phyloP scores from a whole-genome alignment of 2,113 vertebrate genomes.

The Thryonomys swinderianus region DNA sequence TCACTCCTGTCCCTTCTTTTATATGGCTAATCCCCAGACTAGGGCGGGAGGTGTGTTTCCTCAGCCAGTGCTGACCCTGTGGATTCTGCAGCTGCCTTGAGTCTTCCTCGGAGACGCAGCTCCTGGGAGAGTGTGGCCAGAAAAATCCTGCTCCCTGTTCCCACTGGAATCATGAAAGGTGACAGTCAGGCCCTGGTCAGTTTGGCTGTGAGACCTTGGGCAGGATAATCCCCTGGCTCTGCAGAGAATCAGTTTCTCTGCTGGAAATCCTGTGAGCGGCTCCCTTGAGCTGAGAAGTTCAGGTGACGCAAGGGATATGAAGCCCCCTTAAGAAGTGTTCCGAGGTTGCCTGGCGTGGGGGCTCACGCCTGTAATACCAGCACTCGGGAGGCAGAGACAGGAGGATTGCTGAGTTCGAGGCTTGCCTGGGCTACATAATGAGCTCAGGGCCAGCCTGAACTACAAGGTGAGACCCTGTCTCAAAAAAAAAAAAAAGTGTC shows the following conservation, averaged over 20 bases:
- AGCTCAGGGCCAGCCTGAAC: no score
- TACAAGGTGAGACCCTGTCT: no score
- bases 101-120: neutral
- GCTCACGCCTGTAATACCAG: no score
- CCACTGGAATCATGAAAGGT: neutral
- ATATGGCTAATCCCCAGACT: constrained; percentile 47
- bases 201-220: neutral
- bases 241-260: neutral
- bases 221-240: neutral
- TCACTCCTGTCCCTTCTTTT: neutral
- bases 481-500: no score
- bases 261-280: neutral
- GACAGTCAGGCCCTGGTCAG: no score
- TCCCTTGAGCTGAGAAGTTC: neutral
- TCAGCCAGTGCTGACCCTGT: neutral
- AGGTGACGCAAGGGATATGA: neutral
- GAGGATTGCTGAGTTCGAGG: no score
- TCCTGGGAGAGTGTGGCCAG: neutral
- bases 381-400: no score
- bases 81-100: neutral
- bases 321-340: neutral
- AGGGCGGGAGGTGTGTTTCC: neutral
- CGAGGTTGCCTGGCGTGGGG: no score
- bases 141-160: neutral
- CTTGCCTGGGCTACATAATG: no score